Base-by-base conservation (phyloP, 1,140 invertebrate species). In the Bombus fervidus region DNA sequence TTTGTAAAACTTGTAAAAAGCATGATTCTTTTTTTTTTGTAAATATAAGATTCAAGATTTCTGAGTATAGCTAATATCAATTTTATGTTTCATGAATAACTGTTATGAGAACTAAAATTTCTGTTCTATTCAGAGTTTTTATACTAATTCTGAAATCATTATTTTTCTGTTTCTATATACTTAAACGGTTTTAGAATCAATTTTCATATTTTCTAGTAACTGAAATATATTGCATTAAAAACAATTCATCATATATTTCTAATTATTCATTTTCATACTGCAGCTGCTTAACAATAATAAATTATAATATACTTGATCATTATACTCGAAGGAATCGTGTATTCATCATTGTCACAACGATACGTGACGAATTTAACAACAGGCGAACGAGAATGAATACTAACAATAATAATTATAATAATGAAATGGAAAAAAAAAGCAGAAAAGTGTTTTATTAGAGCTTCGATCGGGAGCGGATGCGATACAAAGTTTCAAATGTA, bases 401-500 rank as follows among this genome's bases (percentile, higher is more conserved):
- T 47, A 39, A 76, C 37, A 28, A 57, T 39, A 57, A 39, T 69
- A 39, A 72, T n/a, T 41, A 72, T 72, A 72, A 43, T 3, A n/a
- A 43, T 43, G 13, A 62, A 64, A 64, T 28, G 34, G 39, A 41
- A 41, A 64, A 41, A 64, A 41, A 59, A 77, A 57, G 22, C 25
- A 76, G 25, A 47, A 80, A 80, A 28, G 25, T 47, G 41, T 80
- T 66, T 53, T 73, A 57, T 88, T 86, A 88, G 64, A 83, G 47
- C 71, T 72, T 84, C 25, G 18, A 59, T 28, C 10, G 69, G 68
- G 79, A 69, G 47, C 39, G 34, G 76, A 82, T 64, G 64, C 73
- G 76, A 86, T 88, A 86, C 87, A 77, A 80, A 31, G 28, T 80
- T 89, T 85, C 79, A 77, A 89, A 78, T 86, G 87, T 86, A 89